Evolutionary conservation across 2,113 vertebrate genomes (phyloP).

Genomic region (Athene noctua): DNA sequence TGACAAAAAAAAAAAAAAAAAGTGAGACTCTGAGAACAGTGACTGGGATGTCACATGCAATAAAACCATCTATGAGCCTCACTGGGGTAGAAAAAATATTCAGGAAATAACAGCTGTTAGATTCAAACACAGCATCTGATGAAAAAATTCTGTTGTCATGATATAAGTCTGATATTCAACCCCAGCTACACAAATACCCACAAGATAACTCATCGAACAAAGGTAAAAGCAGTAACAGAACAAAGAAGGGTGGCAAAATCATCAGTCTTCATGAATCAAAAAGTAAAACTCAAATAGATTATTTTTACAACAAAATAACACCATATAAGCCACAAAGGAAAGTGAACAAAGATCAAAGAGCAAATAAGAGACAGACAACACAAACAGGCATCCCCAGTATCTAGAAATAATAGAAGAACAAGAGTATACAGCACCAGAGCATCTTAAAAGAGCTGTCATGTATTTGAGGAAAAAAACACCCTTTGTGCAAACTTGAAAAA

Average conservation of each 20-base stretch:
- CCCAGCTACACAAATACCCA: background rate
- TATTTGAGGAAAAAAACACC: background rate
- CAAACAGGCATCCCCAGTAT: background rate
- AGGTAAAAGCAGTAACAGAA: background rate
- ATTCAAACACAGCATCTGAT: background rate
- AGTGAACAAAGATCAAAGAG: conserved; percentile 23
- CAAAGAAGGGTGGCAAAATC: background rate
- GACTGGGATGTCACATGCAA: background rate
- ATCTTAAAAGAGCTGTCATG: background rate
- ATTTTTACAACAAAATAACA: conserved; percentile 8
- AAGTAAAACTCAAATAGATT: background rate
- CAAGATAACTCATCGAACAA: background rate
- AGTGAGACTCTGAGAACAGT: background rate
- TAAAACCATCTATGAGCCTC: background rate
- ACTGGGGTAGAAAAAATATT: background rate
- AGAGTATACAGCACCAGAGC: background rate
- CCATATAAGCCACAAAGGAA: background rate
- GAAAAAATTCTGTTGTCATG: background rate
- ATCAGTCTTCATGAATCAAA: background rate
- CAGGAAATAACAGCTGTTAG: background rate
- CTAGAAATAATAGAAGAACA: background rate
- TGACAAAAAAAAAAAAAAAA: background rate
- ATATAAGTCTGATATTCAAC: background rate
- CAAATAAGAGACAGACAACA: conserved; percentile 21
- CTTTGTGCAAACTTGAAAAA: background rate